Evolutionary conservation across 2,113 vertebrate genomes (phyloP), one percentile per base, ranked within the genome.

Genomic region (Podarcis cretensis): DNA sequence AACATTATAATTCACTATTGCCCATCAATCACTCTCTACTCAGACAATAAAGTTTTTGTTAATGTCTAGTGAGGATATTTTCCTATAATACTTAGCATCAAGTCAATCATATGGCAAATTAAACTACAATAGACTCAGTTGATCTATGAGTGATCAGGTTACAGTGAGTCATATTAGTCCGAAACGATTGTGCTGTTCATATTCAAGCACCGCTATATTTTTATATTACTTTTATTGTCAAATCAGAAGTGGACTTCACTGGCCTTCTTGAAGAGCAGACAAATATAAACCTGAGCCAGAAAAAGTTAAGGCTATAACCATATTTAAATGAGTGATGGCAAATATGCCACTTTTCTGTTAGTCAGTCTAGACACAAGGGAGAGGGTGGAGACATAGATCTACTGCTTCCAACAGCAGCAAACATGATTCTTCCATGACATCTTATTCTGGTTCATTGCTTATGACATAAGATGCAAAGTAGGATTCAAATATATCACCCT

Each of bases 41-140:
- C 96, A 97, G 97, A 96, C 97, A 94, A 96, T 74, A 94, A 95
- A 92, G 90, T 87, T 95, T 94, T 97, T 97, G 97, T 97, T 97
- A 95, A 87, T 92, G 87, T 93, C 95, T 93, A 87, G 77, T 92
- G 92, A 94, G 95, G 93, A 95, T 97, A 96, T 97, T 97, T 97
- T 97, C 95, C 94, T 96, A 95, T 89, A 96, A 96, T 96, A 97
- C 93, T 86, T 93, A 97, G 96, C 95, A 95, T 95, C 94, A 97
- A 98, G 97, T 97, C 97, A 98, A 98, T 98, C 96, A 98, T 93
- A 98, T 96, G 97, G 93, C 95, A 97, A 97, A 98, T 97, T 98
- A 98, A 98, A 97, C 96, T 95, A 97, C 95, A 98, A 97, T 96
- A 96, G 95, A 96, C 97, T 97, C 95, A 97, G 96, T 93, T 97